Conservation (phyloP, 2,888 invertebrate species). For the Polymixis flavicincta region DNA sequence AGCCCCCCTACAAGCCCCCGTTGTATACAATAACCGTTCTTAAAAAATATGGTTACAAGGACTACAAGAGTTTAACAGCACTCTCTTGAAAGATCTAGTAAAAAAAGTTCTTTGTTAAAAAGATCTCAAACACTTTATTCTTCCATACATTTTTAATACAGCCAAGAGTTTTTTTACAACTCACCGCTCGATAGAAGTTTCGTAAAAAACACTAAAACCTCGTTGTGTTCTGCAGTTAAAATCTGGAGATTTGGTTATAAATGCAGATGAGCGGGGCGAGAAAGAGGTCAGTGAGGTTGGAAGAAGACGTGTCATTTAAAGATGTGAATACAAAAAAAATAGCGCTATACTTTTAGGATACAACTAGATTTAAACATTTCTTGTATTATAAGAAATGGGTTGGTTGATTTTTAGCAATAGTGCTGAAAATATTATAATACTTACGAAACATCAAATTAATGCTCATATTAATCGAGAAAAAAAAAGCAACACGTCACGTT, state of each 20-base stretch:
- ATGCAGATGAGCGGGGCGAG: constrained; percentile 14
- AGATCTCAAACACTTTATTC: constrained; percentile 38
- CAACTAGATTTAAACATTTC: neutral
- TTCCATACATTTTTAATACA: constrained; percentile 61
- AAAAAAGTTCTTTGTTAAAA: constrained; percentile 24
- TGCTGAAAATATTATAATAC: neutral
- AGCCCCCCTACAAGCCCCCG: too few species aligned
- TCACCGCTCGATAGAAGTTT: constrained; percentile 42
- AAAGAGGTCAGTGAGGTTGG: constrained; percentile 1
- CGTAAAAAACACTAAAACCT: constrained; percentile 45
- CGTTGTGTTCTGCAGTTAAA: constrained; percentile 30
- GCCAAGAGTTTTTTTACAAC: constrained; percentile 56
- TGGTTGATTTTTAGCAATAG: neutral
- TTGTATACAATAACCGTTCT: too few species aligned
- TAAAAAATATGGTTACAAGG: neutral
- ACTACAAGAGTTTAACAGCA: constrained; percentile 3
- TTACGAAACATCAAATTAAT: neutral
- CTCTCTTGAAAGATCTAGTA: neutral
- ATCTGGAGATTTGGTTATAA: constrained; percentile 17
- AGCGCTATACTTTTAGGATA: too few species aligned
- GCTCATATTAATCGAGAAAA: neutral
- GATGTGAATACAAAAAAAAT: neutral
- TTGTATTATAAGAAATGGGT: too few species aligned
- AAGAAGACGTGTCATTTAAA: neutral
- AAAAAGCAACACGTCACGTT: too few species aligned